A percentile compares a stretch with the other conserved stretches of the same genome.
Evolutionary conservation across 53 echinoderm and acorn worm genomes (phyloP).

Genomic region (Holothuria scabra): DNA sequence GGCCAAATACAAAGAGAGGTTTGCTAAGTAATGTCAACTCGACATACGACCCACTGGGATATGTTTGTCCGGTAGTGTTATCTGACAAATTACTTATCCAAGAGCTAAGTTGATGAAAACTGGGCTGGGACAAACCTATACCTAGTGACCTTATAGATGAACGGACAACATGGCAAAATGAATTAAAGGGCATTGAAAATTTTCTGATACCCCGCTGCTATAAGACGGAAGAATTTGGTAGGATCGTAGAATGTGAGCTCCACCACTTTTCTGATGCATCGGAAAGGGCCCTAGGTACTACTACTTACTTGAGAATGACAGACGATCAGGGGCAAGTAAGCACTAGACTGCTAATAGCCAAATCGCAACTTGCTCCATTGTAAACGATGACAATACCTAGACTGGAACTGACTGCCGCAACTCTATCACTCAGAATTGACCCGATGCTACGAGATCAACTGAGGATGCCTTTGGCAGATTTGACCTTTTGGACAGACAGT

Average conservation of each 20-base stretch:
- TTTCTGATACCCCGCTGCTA: conserved; percentile 68
- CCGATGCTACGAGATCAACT: conserved; percentile 53
- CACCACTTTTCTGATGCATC: conserved; percentile 49
- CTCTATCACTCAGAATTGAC: conserved; percentile 56
- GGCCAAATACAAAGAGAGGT: conserved; percentile 45
- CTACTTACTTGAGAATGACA: conserved; percentile 27
- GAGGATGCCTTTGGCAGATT: conserved; percentile 43
- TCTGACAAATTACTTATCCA: conserved; percentile 45
- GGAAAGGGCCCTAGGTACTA: conserved; percentile 39
- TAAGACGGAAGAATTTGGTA: conserved; percentile 48
- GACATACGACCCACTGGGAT: conserved; percentile 56
- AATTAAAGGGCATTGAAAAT: conserved; percentile 57
- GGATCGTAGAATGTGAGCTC: conserved; percentile 4
- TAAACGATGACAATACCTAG: conserved; percentile 62
- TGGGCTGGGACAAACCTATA: too few species aligned
- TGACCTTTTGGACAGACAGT: conserved; percentile 61
- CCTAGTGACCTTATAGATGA: conserved; percentile 43
- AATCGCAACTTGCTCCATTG: conserved; percentile 56
- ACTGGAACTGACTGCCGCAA: conserved; percentile 44
- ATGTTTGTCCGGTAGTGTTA: conserved; percentile 23
- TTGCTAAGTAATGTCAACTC: conserved; percentile 40
- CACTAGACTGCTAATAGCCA: conserved; percentile 37
- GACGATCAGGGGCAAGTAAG: background rate
- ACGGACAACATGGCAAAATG: conserved; percentile 63
- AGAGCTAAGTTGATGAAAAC: conserved; percentile 16